Evolutionary conservation across 2,113 vertebrate species (phyloP).

Genomic region (Rhipidura dahli): DNA sequence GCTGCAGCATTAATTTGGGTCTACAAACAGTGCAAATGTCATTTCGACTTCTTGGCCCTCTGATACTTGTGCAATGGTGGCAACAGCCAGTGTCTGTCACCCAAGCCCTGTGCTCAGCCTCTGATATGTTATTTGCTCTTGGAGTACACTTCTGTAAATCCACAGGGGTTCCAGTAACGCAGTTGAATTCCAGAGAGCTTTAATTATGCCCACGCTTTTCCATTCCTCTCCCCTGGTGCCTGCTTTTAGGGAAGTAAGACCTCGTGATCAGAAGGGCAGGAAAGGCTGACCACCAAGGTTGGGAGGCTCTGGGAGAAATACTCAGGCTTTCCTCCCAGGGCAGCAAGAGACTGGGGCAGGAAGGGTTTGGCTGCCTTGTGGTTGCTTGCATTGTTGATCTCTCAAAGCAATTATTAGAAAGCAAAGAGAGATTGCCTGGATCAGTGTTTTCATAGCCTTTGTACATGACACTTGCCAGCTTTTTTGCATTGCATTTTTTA

Average conservation of each 20-base stretch:
- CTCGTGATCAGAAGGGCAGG: background rate
- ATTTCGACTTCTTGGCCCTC: background rate
- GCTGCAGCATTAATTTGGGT: background rate
- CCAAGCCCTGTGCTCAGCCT: background rate
- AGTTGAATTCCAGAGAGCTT: background rate
- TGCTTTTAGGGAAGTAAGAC: background rate
- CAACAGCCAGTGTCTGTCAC: background rate
- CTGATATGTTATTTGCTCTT: background rate
- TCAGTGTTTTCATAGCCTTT: background rate
- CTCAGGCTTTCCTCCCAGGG: background rate
- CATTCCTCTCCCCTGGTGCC: background rate
- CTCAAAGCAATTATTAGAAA: background rate
- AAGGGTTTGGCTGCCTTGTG: background rate
- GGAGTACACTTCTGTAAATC: background rate
- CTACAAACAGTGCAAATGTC: background rate
- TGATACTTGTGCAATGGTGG: background rate
- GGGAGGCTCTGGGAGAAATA: background rate
- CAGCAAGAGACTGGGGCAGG: background rate
- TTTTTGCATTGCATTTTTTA: background rate
- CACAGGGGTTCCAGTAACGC: background rate
- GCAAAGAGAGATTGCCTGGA: background rate
- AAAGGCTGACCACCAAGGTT: background rate
- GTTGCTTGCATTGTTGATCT: background rate
- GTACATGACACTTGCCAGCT: background rate
- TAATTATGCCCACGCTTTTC: background rate